phyloP scores from a whole-genome alignment of 2,113 vertebrate genomes.

The Bostrychus sinensis region DNA sequence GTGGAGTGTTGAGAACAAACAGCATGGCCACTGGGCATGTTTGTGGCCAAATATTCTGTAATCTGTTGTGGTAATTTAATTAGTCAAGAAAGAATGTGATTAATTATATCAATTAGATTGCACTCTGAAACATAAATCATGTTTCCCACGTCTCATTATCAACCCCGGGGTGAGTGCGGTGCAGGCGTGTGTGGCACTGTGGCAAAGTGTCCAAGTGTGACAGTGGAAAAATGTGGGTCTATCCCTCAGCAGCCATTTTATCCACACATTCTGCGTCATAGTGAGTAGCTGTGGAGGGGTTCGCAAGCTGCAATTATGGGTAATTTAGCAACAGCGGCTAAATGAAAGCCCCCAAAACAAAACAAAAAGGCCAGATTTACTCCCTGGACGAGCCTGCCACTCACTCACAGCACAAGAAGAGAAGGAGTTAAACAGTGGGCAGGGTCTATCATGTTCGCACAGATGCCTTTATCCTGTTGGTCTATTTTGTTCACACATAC shows the following conservation, averaged over 20 bases:
- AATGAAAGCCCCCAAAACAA: constrained; percentile 80
- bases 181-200: constrained; percentile 17
- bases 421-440: constrained; percentile 3
- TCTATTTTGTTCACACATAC: constrained; percentile 24
- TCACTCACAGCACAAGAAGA: constrained; percentile 37
- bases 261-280: constrained; percentile 27
- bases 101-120: constrained; percentile 77
- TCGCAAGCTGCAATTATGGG: constrained; percentile 80
- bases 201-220: constrained; percentile 46
- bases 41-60: constrained; percentile 68
- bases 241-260: constrained; percentile 55
- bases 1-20: constrained; percentile 47
- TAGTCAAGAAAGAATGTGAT: constrained; percentile 73
- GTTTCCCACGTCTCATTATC: constrained; percentile 62
- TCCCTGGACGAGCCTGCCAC: constrained; percentile 69
- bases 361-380: constrained; percentile 76
- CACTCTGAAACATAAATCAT: constrained; percentile 73
- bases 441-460: constrained; percentile 56
- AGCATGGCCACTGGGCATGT: constrained; percentile 35
- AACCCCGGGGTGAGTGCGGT: constrained; percentile 46
- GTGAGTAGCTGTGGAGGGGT: constrained; percentile 66
- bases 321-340: constrained; percentile 78
- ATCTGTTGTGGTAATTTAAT: constrained; percentile 76
- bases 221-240: constrained; percentile 55
- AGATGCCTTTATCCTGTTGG: constrained; percentile 41